A percentile compares a stretch with the other conserved stretches of the same genome.
phyloP scores from a whole-genome alignment of 2,113 vertebrate species.

The Antennarius striatus region DNA sequence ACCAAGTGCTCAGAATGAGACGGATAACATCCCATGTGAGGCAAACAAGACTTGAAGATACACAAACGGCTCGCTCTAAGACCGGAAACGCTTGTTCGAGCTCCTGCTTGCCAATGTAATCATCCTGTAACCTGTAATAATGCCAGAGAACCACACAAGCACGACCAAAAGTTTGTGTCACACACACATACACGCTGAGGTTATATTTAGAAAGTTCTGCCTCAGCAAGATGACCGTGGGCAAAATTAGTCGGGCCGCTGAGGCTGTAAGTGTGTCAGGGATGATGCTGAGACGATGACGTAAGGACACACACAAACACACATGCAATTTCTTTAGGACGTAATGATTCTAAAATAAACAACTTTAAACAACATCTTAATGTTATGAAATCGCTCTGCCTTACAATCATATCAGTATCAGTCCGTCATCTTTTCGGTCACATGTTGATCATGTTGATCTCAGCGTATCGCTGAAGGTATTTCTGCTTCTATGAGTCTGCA shows the following conservation, averaged over 20 bases:
- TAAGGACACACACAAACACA: no score
- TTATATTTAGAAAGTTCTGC: constrained; percentile 74
- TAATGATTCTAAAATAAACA: no score
- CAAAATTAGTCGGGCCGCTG: constrained; percentile 54
- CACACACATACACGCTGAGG: constrained; percentile 12
- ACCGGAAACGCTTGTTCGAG: constrained; percentile 53
- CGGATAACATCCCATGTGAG: constrained; percentile 5
- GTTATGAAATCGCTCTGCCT: no score
- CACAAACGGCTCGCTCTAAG: constrained; percentile 22
- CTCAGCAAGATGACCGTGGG: constrained; percentile 69
- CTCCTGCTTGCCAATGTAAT: constrained; percentile 35
- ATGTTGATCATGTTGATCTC: no score
- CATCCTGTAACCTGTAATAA: constrained; percentile 57
- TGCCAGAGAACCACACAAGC: constrained; percentile 56
- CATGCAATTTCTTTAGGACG: no score
- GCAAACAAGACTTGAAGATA: constrained; percentile 37
- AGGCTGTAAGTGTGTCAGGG: constrained; percentile 69
- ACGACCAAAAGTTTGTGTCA: constrained; percentile 41
- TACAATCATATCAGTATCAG: no score
- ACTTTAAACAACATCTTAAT: no score
- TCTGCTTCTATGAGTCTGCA: neutral
- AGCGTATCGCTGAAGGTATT: no score
- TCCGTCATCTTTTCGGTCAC: no score
- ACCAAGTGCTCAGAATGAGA: constrained; percentile 1
- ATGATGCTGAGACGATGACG: constrained; percentile 41